Conservation (phyloP, 2,888 invertebrate species). For the Drosophila robusta region DNA sequence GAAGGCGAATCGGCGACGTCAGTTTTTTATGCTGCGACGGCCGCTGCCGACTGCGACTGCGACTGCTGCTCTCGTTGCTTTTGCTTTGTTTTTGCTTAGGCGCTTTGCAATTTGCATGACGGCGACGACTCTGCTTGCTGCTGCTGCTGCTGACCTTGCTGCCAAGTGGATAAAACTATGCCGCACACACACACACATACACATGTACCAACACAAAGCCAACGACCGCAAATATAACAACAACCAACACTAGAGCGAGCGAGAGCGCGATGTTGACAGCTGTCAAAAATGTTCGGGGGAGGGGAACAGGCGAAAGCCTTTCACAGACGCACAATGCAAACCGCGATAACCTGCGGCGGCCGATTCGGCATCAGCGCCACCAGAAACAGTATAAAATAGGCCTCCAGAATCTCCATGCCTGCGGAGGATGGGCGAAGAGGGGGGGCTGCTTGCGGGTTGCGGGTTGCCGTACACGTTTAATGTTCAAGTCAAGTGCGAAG, state of each 20-base stretch:
- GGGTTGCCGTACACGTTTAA: constrained; percentile 62
- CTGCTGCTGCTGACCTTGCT: constrained; percentile 65
- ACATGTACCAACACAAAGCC: constrained; percentile 27
- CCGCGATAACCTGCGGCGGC: constrained; percentile 49
- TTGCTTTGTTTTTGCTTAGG: constrained; percentile 55
- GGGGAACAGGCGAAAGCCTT: constrained; percentile 6
- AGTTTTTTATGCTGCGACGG: constrained; percentile 48
- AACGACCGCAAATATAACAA: constrained; percentile 39
- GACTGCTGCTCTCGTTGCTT: constrained; percentile 22
- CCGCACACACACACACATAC: constrained; percentile 34
- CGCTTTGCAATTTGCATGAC: constrained; percentile 74
- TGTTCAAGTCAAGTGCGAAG: constrained; percentile 78
- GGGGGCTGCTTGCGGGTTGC: neutral
- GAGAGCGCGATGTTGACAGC: constrained; percentile 59
- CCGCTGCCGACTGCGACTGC: constrained; percentile 10
- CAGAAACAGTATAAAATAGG: constrained; percentile 54
- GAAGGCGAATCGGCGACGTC: constrained; percentile 57
- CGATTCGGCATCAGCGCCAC: constrained; percentile 38
- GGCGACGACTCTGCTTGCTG: constrained; percentile 32
- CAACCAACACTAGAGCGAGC: constrained; percentile 3
- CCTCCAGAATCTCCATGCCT: constrained; percentile 59
- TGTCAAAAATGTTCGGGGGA: constrained; percentile 63
- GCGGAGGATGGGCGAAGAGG: neutral
- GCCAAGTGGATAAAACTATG: constrained; percentile 72
- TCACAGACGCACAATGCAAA: constrained; percentile 40